These are phyloP conservation scores for Corydoras maculifer DNA, from an alignment of 2,113 vertebrate species.

Conservation along the genomic window DNA sequence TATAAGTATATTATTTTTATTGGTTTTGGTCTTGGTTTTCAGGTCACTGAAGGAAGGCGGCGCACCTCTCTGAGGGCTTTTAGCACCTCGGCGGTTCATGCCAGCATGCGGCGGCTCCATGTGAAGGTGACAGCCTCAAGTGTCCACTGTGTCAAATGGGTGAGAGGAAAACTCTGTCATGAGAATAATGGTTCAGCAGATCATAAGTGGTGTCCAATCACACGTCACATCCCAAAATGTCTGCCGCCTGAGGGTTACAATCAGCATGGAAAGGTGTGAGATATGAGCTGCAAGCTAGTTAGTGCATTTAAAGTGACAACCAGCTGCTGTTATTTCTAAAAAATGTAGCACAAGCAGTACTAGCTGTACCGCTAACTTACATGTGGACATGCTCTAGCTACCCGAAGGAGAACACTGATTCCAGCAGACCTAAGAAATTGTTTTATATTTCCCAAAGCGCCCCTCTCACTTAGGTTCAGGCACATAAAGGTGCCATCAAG, in stretches of 20 bases:
- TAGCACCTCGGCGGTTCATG: conserved; percentile 18
- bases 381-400: background rate
- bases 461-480: conserved; percentile 12
- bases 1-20: no score
- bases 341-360: background rate
- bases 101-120: conserved; percentile 15
- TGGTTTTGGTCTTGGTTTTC: conserved; percentile 5
- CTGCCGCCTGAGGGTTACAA: conserved; percentile 16
- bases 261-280: conserved; percentile 29
- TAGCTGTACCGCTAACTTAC: background rate
- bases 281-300: conserved; percentile 2
- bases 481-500: conserved; percentile 20
- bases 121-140: conserved; percentile 28
- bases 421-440: background rate
- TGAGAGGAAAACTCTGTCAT: conserved; percentile 36
- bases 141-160: conserved; percentile 17
- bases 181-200: conserved; percentile 11
- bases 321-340: background rate
- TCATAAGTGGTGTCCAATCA: conserved; percentile 13
- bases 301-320: background rate
- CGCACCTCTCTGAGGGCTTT: background rate
- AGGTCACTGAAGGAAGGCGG: conserved; percentile 4
- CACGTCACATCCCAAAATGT: conserved; percentile 27
- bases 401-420: no score
- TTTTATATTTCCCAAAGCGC: background rate